Base-by-base conservation (phyloP, 2,113 vertebrate species). In the Salvelinus alpinus region DNA sequence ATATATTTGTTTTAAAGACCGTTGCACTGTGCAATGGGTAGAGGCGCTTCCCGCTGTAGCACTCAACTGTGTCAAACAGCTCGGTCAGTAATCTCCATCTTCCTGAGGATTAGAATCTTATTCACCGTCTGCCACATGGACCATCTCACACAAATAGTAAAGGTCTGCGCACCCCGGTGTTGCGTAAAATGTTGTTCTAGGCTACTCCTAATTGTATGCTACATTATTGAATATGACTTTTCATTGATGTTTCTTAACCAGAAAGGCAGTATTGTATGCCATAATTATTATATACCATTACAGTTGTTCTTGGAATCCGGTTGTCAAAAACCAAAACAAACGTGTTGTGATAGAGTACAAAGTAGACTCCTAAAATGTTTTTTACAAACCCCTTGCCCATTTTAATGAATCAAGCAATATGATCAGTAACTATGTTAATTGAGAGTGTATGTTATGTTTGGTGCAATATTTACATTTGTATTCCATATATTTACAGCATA, bases 71-170 rank as follows among this genome's bases (percentile, higher is more conserved):
- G 91, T 89, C 91, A 90, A 90, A 90, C 90, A 92, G 89, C 87
- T 88, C 89, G 87, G 84, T 86, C 90, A 90, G 87, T 93, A 92
- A 93, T 92, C 90, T 90, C 88, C 87, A 86, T 88, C 86, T 90
- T 93, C 88, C 84, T 73, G 74, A 82, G 91, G 91, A 93, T 93
- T 93, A 93, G 85, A 85, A 86, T 91, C 88, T 91, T 88, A 91
- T 89, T 90, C 79, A 73, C 87, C 90, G 85, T 89, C 91, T 91
- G 91, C 90, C 90, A 89, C 87, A 81, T 81, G 81, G 86, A 88
- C 84, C 80, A 48, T 62, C 78, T 60, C 27, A 48, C 11, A 86
- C 59, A 22, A 62, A 62, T 1, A 3, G 59, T 80, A 70, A 81
- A 73, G 82, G 77, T 77, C 79, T 22, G 11, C 51, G 6, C 80